Evolutionary conservation across 2,797 vertebrate species (phyloP).

Genomic region (Mormyrops boulengeri): DNA sequence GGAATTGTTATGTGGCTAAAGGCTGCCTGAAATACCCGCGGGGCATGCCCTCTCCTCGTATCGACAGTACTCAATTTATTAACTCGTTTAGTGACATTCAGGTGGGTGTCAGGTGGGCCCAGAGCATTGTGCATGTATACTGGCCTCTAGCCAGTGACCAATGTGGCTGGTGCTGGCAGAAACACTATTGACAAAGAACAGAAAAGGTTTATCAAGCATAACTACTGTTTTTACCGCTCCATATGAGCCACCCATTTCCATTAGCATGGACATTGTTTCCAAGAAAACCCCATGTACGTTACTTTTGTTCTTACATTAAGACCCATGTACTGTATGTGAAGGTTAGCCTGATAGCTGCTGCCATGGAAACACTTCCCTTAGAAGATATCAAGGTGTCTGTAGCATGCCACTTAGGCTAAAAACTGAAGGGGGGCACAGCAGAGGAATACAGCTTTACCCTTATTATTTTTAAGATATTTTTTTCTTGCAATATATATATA

Average conservation of each 20-base stretch:
- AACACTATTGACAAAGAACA: conserved; percentile 40
- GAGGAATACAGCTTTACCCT: not conserved
- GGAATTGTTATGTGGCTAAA: not conserved
- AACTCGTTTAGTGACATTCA: conserved; percentile 32
- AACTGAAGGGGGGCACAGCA: not conserved
- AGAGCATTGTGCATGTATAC: conserved; percentile 35
- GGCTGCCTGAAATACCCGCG: not conserved
- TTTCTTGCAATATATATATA: too few relatives aligned
- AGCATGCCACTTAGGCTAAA: not conserved
- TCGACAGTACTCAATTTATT: conserved; percentile 23
- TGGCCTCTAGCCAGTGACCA: conserved; percentile 32
- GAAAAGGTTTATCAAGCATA: conserved; percentile 49
- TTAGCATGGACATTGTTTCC: conserved; percentile 17
- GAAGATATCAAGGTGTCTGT: conserved; percentile 32
- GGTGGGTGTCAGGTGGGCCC: conserved; percentile 26
- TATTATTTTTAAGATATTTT: not conserved
- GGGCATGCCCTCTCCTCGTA: not conserved
- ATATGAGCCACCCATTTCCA: conserved; percentile 33
- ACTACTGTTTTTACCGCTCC: conserved; percentile 35
- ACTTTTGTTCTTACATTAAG: not conserved
- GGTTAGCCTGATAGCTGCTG: conserved; percentile 54
- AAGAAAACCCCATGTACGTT: not conserved
- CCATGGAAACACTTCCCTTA: conserved; percentile 40
- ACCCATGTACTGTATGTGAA: not conserved
- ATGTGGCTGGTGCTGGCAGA: conserved; percentile 30